Conservation (phyloP, 2,888 invertebrate genomes). For the Ditula angustiorana region DNA sequence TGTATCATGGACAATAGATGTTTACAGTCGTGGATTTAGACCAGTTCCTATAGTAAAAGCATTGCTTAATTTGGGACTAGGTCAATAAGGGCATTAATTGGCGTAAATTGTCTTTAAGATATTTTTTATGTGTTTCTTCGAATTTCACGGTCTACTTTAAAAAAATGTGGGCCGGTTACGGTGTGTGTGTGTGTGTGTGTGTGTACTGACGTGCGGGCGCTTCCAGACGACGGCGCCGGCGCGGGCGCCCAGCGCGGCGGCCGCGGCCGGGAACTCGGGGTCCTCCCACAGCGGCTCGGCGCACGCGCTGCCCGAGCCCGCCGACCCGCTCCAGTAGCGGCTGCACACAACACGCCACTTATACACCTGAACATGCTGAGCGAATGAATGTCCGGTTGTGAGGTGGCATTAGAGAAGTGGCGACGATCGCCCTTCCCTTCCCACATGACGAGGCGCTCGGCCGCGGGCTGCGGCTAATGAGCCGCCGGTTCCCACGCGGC, state of each 20-base stretch:
- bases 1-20: too few species aligned
- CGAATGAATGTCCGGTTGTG: too few species aligned
- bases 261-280: slow-evolving; percentile 85
- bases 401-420: too few species aligned
- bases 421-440: too few species aligned
- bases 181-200: neutral
- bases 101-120: too few species aligned
- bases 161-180: too few species aligned
- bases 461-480: neutral
- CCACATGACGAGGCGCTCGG: neutral
- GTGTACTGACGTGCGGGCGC: slow-evolving; percentile 87
- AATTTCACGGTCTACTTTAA: too few species aligned
- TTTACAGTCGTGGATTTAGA: too few species aligned
- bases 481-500: neutral
- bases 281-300: slow-evolving; percentile 84
- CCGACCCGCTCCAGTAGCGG: slow-evolving; percentile 56
- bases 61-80: too few species aligned
- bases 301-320: slow-evolving; percentile 38
- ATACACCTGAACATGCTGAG: neutral
- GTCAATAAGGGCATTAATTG: too few species aligned
- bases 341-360: slow-evolving; percentile 10
- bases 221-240: slow-evolving; percentile 87
- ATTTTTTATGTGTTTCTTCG: too few species aligned
- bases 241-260: slow-evolving; percentile 83
- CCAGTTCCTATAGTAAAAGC: too few species aligned